Evolutionary conservation across 2,888 invertebrate genomes (phyloP).

Genomic region (Mythimna loreyi): DNA sequence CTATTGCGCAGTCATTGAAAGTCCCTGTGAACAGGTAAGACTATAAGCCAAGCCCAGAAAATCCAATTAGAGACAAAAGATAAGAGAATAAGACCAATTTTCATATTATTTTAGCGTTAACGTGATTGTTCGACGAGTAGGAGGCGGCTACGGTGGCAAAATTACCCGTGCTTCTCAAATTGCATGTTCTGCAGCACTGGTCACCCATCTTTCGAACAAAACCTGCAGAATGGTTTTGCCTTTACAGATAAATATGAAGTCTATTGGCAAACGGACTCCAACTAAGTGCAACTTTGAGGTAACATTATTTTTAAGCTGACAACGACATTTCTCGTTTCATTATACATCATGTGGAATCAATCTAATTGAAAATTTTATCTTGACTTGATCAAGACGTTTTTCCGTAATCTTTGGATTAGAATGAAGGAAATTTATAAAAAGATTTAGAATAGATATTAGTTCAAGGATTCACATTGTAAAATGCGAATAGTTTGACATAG

Average conservation of each 20-base stretch:
- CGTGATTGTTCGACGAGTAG: constrained; percentile 84
- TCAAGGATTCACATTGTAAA: not conserved
- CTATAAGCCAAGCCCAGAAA: not conserved
- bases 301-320: constrained; percentile 60
- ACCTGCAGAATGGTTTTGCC: constrained; percentile 93
- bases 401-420: not conserved
- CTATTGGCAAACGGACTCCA: constrained; percentile 90
- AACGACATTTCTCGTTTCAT: not conserved
- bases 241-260: constrained; percentile 92
- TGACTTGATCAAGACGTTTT: not conserved
- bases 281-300: constrained; percentile 88
- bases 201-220: constrained; percentile 90
- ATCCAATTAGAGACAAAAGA: not conserved
- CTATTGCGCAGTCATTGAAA: constrained; percentile 88
- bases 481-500: not conserved
- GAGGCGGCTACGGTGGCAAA: constrained; percentile 93
- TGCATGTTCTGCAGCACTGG: constrained; percentile 79
- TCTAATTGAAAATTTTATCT: not conserved
- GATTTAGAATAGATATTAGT: not conserved
- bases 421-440: not conserved
- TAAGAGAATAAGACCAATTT: not conserved
- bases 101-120: constrained; percentile 90
- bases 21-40: constrained; percentile 91
- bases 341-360: not conserved
- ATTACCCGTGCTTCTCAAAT: constrained; percentile 90